Percentiles rank a stretch among this genome's conserved stretches.
Evolutionary conservation across 2,888 invertebrate genomes (phyloP).

Genomic region (Prosapia bicincta): DNA sequence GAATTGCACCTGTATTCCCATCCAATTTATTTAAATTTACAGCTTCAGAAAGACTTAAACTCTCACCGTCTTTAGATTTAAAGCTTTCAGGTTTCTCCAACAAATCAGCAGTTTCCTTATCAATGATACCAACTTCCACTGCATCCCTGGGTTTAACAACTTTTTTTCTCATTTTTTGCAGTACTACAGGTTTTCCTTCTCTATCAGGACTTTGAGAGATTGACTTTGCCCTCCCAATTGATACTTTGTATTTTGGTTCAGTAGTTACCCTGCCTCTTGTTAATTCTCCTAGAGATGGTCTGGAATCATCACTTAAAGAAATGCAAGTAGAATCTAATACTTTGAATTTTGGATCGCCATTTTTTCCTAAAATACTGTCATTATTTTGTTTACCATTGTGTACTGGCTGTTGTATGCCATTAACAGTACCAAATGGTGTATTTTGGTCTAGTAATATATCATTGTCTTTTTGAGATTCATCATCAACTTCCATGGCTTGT

Average conservation of each 20-base stretch:
- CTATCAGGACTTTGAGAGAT: constrained; percentile 54
- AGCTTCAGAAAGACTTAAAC: constrained; percentile 71
- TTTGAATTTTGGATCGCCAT: constrained; percentile 36
- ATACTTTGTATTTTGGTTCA: constrained; percentile 65
- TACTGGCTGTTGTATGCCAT: constrained; percentile 42
- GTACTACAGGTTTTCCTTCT: constrained; percentile 63
- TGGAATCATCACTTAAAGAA: constrained; percentile 44
- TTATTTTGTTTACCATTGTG: not conserved
- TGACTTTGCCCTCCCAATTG: constrained; percentile 58
- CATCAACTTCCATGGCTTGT: constrained; percentile 40
- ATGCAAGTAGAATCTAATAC: constrained; percentile 44
- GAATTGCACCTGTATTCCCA: constrained; percentile 70
- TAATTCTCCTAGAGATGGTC: constrained; percentile 55
- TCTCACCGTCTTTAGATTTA: constrained; percentile 56
- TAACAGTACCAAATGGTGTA: constrained; percentile 33
- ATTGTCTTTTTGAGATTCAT: constrained; percentile 9
- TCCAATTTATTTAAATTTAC: constrained; percentile 66
- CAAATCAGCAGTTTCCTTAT: constrained; percentile 68
- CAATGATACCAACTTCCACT: constrained; percentile 71
- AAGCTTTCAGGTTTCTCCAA: constrained; percentile 60
- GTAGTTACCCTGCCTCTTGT: constrained; percentile 55
- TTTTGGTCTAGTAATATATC: not conserved
- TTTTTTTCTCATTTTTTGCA: constrained; percentile 76
- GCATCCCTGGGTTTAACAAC: constrained; percentile 74
- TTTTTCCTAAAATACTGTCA: not conserved